These are phyloP conservation scores for Siphlonurus alternatus DNA, from an alignment of 2,888 invertebrate genomes.

Conservation along the genomic window DNA sequence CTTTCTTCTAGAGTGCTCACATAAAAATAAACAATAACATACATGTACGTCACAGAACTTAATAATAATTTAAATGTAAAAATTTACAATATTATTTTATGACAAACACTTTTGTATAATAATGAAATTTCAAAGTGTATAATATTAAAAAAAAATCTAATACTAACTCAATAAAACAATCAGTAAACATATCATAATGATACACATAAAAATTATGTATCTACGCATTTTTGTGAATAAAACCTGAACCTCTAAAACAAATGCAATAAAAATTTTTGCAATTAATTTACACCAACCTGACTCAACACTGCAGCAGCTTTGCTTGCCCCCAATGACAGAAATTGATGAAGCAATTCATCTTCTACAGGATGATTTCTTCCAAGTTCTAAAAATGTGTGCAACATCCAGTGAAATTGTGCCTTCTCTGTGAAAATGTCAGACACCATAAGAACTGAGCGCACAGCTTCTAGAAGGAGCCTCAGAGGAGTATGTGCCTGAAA, in stretches of 20 bases:
- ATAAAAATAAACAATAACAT: no score
- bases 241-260: no score
- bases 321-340: conserved; percentile 45
- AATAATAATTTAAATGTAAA: no score
- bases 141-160: no score
- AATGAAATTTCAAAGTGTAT: no score
- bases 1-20: no score
- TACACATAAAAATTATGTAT: not conserved
- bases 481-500: conserved; percentile 27
- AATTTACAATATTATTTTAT: no score
- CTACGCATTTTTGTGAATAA: not conserved
- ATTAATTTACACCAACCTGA: not conserved
- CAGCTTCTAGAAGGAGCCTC: conserved; percentile 35
- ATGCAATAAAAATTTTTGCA: no score
- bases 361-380: conserved; percentile 46
- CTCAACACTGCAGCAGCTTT: conserved; percentile 46
- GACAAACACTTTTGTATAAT: no score
- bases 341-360: conserved; percentile 60
- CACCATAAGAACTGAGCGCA: conserved; percentile 49
- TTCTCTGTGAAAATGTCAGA: conserved; percentile 61
- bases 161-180: not conserved
- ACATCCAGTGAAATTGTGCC: conserved; percentile 64
- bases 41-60: no score
- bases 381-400: conserved; percentile 47
- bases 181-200: not conserved